phyloP scores from a whole-genome alignment of 2,888 invertebrate genomes.

The Thecocarcelia acutangulata region DNA sequence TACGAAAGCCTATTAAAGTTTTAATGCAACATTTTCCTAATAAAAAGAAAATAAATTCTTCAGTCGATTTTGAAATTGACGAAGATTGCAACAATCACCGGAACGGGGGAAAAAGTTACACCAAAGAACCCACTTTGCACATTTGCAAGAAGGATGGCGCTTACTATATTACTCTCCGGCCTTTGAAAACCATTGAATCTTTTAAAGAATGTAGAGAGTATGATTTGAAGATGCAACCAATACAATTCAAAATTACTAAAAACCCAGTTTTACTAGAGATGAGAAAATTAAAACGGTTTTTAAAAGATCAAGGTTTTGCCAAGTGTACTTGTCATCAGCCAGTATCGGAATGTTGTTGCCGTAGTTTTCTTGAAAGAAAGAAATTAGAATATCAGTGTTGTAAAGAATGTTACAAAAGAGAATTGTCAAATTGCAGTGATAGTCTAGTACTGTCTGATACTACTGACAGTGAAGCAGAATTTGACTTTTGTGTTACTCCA shows the following conservation, averaged over 20 bases:
- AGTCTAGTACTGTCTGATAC: constrained; percentile 77
- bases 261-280: constrained; percentile 82
- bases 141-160: constrained; percentile 86
- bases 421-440: constrained; percentile 72
- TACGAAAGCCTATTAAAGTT: constrained; percentile 77
- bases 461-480: constrained; percentile 83
- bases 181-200: constrained; percentile 84
- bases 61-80: constrained; percentile 74
- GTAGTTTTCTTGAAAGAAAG: constrained; percentile 80
- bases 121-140: constrained; percentile 84
- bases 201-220: constrained; percentile 85
- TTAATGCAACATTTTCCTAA: constrained; percentile 78
- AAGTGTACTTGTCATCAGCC: constrained; percentile 83
- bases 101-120: constrained; percentile 70
- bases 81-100: constrained; percentile 76
- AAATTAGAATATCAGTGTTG: constrained; percentile 82
- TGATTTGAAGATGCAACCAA: constrained; percentile 86
- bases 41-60: constrained; percentile 72
- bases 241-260: constrained; percentile 86
- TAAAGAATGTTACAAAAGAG: constrained; percentile 79
- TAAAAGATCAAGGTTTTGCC: constrained; percentile 83
- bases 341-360: constrained; percentile 78
- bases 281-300: constrained; percentile 83
- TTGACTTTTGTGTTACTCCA: constrained; percentile 88
- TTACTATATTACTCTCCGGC: constrained; percentile 86